Evolutionary conservation across 2,888 invertebrate genomes (phyloP).

Genomic region (Schizaphis graminum): DNA sequence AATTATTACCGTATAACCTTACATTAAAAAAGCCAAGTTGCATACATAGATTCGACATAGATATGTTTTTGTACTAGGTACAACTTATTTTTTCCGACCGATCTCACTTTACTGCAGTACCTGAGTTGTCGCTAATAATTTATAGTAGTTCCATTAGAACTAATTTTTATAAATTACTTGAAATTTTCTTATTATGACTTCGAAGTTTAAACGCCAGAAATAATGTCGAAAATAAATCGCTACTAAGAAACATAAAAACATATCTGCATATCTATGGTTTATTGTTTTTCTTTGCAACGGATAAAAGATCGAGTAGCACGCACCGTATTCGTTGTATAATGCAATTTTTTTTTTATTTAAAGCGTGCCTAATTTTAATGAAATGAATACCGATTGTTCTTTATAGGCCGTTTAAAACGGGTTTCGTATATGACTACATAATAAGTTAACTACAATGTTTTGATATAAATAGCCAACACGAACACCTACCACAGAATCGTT

Average conservation of each 20-base stretch:
- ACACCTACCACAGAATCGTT: background rate
- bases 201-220: background rate
- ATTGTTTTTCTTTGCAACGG: background rate
- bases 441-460: background rate
- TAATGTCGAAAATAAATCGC: background rate
- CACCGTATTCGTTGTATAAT: background rate
- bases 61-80: background rate
- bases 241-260: background rate
- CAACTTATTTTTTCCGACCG: background rate
- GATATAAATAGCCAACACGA: background rate
- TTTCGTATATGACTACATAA: background rate
- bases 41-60: background rate
- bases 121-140: background rate
- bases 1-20: background rate
- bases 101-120: background rate
- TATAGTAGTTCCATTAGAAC: background rate
- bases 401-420: background rate
- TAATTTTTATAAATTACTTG: background rate
- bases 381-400: background rate
- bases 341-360: background rate
- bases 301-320: background rate
- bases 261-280: background rate
- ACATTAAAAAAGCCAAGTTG: background rate
- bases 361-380: background rate
- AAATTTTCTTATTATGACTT: background rate